Percentiles rank a stretch among this genome's conserved stretches.
phyloP scores from a whole-genome alignment of 1,140 invertebrate genomes.

The Apis dorsata region DNA sequence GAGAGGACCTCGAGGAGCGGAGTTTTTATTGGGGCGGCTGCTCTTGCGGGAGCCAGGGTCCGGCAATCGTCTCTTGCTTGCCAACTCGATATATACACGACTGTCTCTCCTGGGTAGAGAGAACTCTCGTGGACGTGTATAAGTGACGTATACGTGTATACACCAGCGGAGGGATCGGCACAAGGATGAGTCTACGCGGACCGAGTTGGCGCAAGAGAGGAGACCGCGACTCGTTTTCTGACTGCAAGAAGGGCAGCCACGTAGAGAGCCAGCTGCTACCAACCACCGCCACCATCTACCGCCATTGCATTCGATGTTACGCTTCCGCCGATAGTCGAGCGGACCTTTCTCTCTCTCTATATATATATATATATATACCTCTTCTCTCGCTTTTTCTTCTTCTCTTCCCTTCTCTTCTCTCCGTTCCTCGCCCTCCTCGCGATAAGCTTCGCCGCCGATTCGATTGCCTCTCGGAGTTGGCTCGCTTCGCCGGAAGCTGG shows the following conservation, averaged over 20 bases:
- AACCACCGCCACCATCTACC: conserved; percentile 50
- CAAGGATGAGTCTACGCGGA: conserved; percentile 10
- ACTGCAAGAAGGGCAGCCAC: conserved; percentile 41
- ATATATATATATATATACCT: no score
- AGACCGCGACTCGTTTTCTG: conserved; percentile 42
- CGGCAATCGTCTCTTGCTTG: conserved; percentile 42
- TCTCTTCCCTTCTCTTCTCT: conserved; percentile 8
- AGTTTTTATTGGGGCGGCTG: conserved; percentile 64
- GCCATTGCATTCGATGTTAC: conserved; percentile 54
- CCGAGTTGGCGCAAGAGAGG: conserved; percentile 15
- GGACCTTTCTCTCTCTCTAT: conserved; percentile 13
- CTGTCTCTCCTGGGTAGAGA: conserved; percentile 23
- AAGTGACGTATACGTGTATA: background rate
- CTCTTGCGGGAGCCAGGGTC: conserved; percentile 44
- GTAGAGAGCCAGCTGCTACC: conserved; percentile 49
- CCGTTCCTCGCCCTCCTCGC: conserved; percentile 28
- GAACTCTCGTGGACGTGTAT: background rate
- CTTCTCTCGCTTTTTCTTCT: conserved; percentile 11
- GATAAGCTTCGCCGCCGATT: conserved; percentile 49
- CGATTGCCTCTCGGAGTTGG: conserved; percentile 45
- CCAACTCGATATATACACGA: conserved; percentile 54
- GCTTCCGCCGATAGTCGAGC: conserved; percentile 50
- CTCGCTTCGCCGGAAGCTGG: conserved; percentile 49
- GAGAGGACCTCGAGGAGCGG: conserved; percentile 44
- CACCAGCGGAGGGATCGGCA: background rate